A percentile compares a stretch with the other conserved stretches of the same genome.
phyloP scores from a whole-genome alignment of 2,113 vertebrate species.

The Columbina picui region DNA sequence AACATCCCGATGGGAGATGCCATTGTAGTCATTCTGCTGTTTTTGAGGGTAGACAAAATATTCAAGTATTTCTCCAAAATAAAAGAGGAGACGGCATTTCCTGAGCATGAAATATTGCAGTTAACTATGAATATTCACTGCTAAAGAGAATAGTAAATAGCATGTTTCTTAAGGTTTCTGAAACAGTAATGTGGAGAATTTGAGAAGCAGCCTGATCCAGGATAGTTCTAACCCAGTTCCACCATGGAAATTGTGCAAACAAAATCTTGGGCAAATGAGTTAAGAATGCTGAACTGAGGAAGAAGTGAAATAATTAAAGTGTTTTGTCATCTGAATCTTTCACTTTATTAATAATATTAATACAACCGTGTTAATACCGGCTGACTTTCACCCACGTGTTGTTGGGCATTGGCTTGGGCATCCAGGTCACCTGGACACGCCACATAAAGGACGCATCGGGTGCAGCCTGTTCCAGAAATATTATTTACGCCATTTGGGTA shows the following conservation, averaged over 20 bases:
- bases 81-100: neutral
- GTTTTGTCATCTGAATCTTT: slow-evolving; percentile 14
- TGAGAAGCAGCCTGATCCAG: neutral
- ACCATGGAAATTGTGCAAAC: neutral
- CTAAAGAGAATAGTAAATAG: neutral
- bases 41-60: neutral
- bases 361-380: neutral
- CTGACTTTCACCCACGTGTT: neutral
- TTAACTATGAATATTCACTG: neutral
- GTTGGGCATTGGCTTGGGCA: neutral
- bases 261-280: neutral
- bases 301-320: slow-evolving; percentile 41
- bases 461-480: neutral
- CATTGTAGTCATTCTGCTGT: neutral
- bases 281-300: neutral
- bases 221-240: neutral
- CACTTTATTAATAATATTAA: slow-evolving; percentile 17
- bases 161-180: neutral
- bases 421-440: neutral
- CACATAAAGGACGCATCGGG: neutral
- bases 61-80: neutral
- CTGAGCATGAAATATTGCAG: neutral
- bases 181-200: neutral
- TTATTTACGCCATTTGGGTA: neutral
- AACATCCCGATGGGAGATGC: neutral